A percentile compares a stretch with the other conserved stretches of the same genome.
Evolutionary conservation across 2,113 vertebrate species (phyloP).

Genomic region (Tragelaphus imberbis): DNA sequence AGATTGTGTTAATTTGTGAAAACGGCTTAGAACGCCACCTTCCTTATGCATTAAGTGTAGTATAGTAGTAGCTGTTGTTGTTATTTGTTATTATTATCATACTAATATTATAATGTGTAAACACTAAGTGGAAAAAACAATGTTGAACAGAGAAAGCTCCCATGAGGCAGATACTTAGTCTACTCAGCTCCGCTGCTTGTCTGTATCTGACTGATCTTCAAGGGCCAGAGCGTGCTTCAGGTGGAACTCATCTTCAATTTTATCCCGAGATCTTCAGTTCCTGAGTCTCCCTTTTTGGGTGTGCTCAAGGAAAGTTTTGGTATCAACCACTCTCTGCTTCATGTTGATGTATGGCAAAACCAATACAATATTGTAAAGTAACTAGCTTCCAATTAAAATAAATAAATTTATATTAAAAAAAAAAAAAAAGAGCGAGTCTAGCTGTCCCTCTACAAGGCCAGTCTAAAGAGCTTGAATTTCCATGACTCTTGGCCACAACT

Average conservation of each 20-base stretch:
- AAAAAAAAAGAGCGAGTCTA: neutral
- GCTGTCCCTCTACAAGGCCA: neutral
- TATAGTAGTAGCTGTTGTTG: neutral
- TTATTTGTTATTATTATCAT: neutral
- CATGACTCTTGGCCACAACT: neutral
- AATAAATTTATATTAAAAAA: no score
- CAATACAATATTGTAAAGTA: no score
- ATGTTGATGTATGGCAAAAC: no score
- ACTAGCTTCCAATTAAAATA: no score
- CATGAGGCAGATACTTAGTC: neutral
- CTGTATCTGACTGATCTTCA: neutral
- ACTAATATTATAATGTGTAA: neutral
- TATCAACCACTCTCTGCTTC: neutral
- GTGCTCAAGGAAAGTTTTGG: neutral
- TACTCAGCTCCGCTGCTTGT: neutral
- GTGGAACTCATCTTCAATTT: neutral
- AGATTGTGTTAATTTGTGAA: neutral
- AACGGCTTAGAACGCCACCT: neutral
- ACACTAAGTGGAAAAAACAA: neutral
- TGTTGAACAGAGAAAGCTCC: neutral
- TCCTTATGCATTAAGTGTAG: neutral
- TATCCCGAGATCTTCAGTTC: neutral
- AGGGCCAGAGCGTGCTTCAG: neutral
- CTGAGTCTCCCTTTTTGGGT: neutral
- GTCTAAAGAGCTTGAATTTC: neutral